Conservation (phyloP, 2,113 vertebrate species). For the Galbula dea region DNA sequence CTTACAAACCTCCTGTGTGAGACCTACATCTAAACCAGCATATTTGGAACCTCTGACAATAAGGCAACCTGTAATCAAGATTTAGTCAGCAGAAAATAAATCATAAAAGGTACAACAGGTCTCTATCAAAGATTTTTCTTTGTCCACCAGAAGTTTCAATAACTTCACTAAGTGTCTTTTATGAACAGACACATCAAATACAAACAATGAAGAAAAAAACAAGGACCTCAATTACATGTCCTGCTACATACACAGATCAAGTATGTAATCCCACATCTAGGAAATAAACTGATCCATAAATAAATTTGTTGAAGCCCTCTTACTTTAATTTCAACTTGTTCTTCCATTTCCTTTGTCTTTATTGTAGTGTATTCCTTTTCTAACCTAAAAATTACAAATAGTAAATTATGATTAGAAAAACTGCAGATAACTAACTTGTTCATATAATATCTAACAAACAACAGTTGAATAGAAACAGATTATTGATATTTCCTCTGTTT, state of each 20-base stretch:
- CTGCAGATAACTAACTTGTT: background rate
- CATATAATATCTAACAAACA: background rate
- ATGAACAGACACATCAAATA: background rate
- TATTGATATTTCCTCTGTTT: background rate
- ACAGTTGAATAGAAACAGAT: background rate
- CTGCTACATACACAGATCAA: background rate
- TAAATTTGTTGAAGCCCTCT: background rate
- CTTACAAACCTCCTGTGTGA: background rate
- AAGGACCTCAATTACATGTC: background rate
- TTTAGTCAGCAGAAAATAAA: background rate
- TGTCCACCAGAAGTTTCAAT: background rate
- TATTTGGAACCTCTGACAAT: background rate
- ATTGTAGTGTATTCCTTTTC: constrained; percentile 99
- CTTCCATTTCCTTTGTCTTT: constrained; percentile 99
- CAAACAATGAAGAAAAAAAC: background rate
- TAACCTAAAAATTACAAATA: constrained; percentile 78
- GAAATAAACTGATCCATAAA: background rate
- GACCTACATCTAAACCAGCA: background rate
- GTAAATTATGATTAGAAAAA: background rate
- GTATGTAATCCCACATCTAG: background rate
- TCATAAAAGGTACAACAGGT: background rate
- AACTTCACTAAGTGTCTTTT: background rate
- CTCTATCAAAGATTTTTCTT: background rate
- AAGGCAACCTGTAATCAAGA: background rate
- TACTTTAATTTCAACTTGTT: constrained; percentile 99